Evolutionary conservation across 2,113 vertebrate species (phyloP).

Genomic region (Xenus cinereus): DNA sequence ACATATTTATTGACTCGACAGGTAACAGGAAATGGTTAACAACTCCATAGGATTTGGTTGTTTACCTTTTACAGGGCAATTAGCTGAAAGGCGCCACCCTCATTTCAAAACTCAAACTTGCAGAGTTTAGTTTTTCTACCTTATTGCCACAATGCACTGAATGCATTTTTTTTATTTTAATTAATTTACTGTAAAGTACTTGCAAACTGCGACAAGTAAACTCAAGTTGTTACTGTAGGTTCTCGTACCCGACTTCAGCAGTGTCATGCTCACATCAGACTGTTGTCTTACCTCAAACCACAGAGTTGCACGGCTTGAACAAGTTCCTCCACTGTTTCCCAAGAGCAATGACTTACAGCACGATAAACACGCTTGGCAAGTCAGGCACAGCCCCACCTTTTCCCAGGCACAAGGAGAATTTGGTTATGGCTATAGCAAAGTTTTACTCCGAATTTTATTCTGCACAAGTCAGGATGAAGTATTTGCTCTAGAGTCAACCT

Average conservation of each 20-base stretch:
- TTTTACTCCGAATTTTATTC: background rate
- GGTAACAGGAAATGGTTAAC: background rate
- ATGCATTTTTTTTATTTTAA: background rate
- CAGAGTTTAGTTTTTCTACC: background rate
- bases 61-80: background rate
- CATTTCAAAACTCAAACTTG: background rate
- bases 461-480: background rate
- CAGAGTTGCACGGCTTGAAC: background rate
- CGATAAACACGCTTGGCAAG: background rate
- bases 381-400: background rate
- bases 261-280: background rate
- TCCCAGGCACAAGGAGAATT: background rate
- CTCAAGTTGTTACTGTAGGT: background rate
- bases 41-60: background rate
- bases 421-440: rapidly evolving
- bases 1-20: background rate
- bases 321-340: background rate
- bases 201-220: background rate
- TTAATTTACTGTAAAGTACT: background rate
- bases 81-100: background rate
- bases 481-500: background rate
- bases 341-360: background rate
- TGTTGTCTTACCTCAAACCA: background rate
- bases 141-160: background rate
- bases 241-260: background rate